Base-by-base conservation (phyloP, 2,113 vertebrate genomes). In the Ciconia maguari region DNA sequence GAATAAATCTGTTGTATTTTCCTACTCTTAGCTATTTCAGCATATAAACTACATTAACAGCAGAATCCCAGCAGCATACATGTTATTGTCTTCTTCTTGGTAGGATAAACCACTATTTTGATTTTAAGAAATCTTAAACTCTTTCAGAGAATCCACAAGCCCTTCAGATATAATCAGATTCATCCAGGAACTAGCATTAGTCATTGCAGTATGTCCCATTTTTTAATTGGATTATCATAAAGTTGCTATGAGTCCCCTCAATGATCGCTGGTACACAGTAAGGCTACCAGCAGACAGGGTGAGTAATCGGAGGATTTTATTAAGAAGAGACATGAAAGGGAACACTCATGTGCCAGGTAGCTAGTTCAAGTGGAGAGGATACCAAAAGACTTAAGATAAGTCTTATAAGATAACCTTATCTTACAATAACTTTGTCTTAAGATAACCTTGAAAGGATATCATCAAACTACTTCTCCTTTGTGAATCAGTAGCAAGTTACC, bases 241-340 rank as follows among this genome's bases (percentile, higher is more conserved):
- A 48, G 15, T 22, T 49, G 2, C 81, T 34, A 3, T 13, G 32
- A 75, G 57, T 17, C 5, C 19, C 26, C 58, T 49, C 71, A 38
- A 6, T 5, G 54, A 27, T 6, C 4, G 0, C 36, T 22, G 83
- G 64, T 54, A 20, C 41, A n/a, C n/a, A 13, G 18, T 0, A 22
- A 72, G 64, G 51, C 38, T 68, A 15, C n/a, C 7, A 65, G 34
- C 41, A 83, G 49, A 30, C 6, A 58, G 13, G 12, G 49, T 60
- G 16, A 68, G 11, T 8, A 32, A 54, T 3, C 2, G 1, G 13
- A 48, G 16, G 20, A 44, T 52, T 80, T 46, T 30, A 12, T 25
- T 17, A 22, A 41, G 44, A 74, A 58, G n/a, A 32, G 6, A 48
- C 11, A n/a, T 16, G 22, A 42, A 76, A 72, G 11, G 10, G 26